These are phyloP conservation scores for Myocastor coypus DNA, from an alignment of 2,113 vertebrate species.

Conservation along the genomic window DNA sequence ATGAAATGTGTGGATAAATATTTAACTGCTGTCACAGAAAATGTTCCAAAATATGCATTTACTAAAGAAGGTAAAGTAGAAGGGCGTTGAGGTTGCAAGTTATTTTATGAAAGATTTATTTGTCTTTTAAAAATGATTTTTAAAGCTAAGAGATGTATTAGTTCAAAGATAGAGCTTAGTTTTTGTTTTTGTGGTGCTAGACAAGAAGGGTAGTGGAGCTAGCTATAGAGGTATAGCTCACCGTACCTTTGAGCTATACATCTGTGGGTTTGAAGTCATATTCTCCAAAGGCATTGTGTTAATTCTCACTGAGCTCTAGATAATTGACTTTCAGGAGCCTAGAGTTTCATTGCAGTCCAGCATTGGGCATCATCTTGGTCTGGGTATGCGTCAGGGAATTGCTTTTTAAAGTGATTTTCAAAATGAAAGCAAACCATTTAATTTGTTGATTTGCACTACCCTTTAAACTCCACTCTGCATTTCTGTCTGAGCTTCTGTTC, in stretches of 20 bases:
- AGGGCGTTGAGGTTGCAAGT: not conserved
- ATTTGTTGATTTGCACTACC: not conserved
- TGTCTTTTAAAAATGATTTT: constrained; percentile 49
- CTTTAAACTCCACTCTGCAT: not conserved
- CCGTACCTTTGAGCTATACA: not conserved
- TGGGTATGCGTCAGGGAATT: constrained; percentile 11
- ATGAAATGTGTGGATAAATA: constrained; percentile 10
- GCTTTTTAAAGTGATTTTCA: constrained; percentile 67
- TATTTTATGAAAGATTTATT: constrained; percentile 41
- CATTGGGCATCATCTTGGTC: not conserved
- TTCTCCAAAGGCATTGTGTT: constrained; percentile 7
- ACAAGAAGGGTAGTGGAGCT: not conserved
- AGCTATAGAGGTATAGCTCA: not conserved
- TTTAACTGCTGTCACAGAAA: constrained; percentile 42
- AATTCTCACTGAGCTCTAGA: constrained; percentile 16
- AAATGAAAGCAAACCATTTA: constrained; percentile 55
- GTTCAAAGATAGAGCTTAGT: constrained; percentile 5
- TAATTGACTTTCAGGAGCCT: not conserved
- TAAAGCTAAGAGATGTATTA: constrained; percentile 25
- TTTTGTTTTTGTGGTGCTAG: not conserved
- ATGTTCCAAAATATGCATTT: not conserved
- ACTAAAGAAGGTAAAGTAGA: constrained; percentile 53
- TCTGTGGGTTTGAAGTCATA: constrained; percentile 32
- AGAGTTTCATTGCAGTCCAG: not conserved
- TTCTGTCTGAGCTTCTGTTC: constrained; percentile 56